phyloP scores from a whole-genome alignment of 2,888 invertebrate genomes.

The Cosmopolites sordidus region DNA sequence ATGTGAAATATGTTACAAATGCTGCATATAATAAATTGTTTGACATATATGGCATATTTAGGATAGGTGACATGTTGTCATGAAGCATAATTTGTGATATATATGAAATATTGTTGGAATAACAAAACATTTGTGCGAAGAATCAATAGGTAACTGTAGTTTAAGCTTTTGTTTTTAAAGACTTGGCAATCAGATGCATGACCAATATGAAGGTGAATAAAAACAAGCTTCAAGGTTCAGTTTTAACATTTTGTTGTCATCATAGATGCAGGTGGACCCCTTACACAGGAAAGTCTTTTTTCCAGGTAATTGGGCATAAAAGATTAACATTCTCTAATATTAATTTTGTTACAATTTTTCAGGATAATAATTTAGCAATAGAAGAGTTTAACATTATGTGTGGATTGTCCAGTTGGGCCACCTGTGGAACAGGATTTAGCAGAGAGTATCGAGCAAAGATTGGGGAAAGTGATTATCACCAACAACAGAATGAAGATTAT shows the following conservation, averaged over 20 bases:
- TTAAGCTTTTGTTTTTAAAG: constrained; percentile 44
- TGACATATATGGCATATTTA: too few relatives aligned
- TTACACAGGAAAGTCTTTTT: constrained; percentile 65
- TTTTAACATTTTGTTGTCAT: constrained; percentile 87
- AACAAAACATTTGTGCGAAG: constrained; percentile 87
- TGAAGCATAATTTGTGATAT: too few relatives aligned
- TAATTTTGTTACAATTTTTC: constrained; percentile 25
- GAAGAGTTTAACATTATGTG: constrained; percentile 71
- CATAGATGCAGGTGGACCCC: constrained; percentile 73
- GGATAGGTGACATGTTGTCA: too few relatives aligned
- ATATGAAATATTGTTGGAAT: constrained; percentile 62
- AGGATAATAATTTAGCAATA: constrained; percentile 55
- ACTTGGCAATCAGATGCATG: constrained; percentile 70
- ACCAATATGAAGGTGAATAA: constrained; percentile 45
- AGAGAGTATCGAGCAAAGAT: constrained; percentile 45
- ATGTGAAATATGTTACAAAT: too few relatives aligned
- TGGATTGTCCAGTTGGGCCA: constrained; percentile 86
- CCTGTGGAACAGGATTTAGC: constrained; percentile 69
- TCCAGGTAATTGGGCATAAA: constrained; percentile 43
- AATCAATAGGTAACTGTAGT: constrained; percentile 65
- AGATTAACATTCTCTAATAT: background rate
- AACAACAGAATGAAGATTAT: constrained; percentile 31
- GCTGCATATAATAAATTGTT: too few relatives aligned
- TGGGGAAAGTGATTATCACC: constrained; percentile 1
- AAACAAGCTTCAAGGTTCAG: constrained; percentile 53